Base-by-base conservation (phyloP, 1,140 invertebrate genomes). In the Manduca sexta region DNA sequence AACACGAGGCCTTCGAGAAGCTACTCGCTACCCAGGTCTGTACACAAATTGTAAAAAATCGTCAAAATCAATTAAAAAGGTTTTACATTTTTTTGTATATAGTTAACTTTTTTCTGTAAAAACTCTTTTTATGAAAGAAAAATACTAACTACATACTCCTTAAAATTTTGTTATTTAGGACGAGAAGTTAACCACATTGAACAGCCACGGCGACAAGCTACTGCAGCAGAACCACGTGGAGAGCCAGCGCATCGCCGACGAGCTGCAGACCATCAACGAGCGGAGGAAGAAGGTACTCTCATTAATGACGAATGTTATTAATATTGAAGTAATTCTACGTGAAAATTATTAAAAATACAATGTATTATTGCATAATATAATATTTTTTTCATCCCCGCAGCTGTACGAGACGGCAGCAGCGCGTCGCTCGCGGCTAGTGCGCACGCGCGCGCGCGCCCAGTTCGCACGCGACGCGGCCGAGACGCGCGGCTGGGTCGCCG, bases 221-320 rank as follows among this genome's bases (percentile, higher is more conserved):
- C 86, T 98, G 5, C 89, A 93, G 39, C 95, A 97, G 72, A 93
- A 95, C 72, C 98, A 99, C 84, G 99, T 98, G 76, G 96, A 99
- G 73, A 94, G 94, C 51, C 90, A 92, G 13, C 91, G 92, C 17
- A 98, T 99, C 42, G 89, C 91, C 37, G 90, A 86, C 33, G 88
- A 92, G 51, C 79, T 97, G 6, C 85, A 89, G 15, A 91, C 93
- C 53, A 92, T 95, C 26, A 87, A 92, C 26, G 87, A 89, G 6
- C 90, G 93, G 60, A 87, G 95, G 53, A 86, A 89, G 44, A 91
- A 92, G 74, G 92, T 93, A 45, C 13, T 11, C 14, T 40, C 8
- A 8, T 38, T 14, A n/a, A 1, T 7, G 14, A 10, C 6, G 8
- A 41, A 13, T 39, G 15, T 15, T 4, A 39, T 30, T 7, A n/a